phyloP scores from a whole-genome alignment of 2,888 invertebrate species.

The Drosophila hamatofila region DNA sequence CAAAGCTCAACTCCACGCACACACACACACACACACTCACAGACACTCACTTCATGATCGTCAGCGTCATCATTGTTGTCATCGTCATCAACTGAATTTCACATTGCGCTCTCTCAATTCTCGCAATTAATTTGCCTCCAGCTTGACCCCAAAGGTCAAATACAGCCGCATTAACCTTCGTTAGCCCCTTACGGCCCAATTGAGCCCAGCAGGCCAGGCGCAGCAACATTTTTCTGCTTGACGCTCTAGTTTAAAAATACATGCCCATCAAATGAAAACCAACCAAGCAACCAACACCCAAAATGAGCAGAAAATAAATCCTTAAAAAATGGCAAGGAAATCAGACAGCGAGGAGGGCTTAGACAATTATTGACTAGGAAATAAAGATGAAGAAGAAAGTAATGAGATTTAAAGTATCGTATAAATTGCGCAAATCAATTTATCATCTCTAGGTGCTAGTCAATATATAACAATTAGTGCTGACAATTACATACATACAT shows the following conservation, averaged over 20 bases:
- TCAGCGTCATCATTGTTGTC: slow-evolving; percentile 9
- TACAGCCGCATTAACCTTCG: slow-evolving; percentile 84
- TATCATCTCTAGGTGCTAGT: neutral
- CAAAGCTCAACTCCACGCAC: slow-evolving; percentile 24
- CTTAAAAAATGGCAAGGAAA: slow-evolving; percentile 1
- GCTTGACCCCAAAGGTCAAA: slow-evolving; percentile 82
- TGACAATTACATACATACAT: neutral
- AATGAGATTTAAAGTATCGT: neutral
- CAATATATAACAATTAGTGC: neutral
- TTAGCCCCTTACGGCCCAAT: slow-evolving; percentile 79
- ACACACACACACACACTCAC: slow-evolving; percentile 5
- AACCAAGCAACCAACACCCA: slow-evolving; percentile 23
- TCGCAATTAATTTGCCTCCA: slow-evolving; percentile 75
- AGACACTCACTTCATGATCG: slow-evolving; percentile 10
- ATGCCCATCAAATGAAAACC: slow-evolving; percentile 22
- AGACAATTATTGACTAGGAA: neutral
- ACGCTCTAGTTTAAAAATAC: slow-evolving; percentile 44
- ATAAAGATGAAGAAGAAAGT: neutral
- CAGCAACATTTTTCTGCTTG: slow-evolving; percentile 23
- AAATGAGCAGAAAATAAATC: neutral
- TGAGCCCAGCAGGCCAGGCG: slow-evolving; percentile 43
- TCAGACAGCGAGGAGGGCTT: slow-evolving; percentile 20
- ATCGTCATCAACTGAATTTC: slow-evolving; percentile 22
- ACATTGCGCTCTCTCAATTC: slow-evolving; percentile 59
- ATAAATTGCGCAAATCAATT: neutral